Evolutionary conservation across 2,113 vertebrate genomes (phyloP).

Genomic region (Scartelaos histophorus): DNA sequence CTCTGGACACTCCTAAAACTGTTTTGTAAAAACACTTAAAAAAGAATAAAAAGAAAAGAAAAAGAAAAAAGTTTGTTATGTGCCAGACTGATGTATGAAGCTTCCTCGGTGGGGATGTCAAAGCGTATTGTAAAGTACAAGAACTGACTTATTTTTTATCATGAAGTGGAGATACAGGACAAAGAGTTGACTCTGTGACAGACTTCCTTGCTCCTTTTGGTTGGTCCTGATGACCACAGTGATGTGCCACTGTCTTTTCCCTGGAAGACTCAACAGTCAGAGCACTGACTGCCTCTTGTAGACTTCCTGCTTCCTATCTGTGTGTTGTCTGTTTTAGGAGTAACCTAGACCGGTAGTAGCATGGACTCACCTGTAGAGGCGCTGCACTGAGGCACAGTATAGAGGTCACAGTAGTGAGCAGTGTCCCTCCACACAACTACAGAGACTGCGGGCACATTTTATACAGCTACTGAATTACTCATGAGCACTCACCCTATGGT

Average conservation of each 20-base stretch:
- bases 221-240: conserved; percentile 59
- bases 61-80: conserved; percentile 43
- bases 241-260: conserved; percentile 59
- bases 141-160: conserved; percentile 99
- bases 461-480: conserved; percentile 67
- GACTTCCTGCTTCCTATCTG: conserved; percentile 58
- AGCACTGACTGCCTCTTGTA: conserved; percentile 53
- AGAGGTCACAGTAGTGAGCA: conserved; percentile 48
- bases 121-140: conserved; percentile 99
- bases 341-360: conserved; percentile 65
- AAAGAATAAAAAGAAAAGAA: conserved; percentile 18
- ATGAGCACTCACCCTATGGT: conserved; percentile 80
- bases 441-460: conserved; percentile 62
- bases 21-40: conserved; percentile 44
- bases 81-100: conserved; percentile 90
- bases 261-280: conserved; percentile 54
- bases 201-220: conserved; percentile 62
- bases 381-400: conserved; percentile 50
- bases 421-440: conserved; percentile 42
- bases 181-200: conserved; percentile 74
- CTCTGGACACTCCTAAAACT: conserved; percentile 25
- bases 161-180: conserved; percentile 86
- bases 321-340: conserved; percentile 60
- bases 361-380: conserved; percentile 64
- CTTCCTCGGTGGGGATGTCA: conserved; percentile 95